Evolutionary conservation across 2,888 invertebrate genomes (phyloP).

Genomic region (Nemoura dubitans): DNA sequence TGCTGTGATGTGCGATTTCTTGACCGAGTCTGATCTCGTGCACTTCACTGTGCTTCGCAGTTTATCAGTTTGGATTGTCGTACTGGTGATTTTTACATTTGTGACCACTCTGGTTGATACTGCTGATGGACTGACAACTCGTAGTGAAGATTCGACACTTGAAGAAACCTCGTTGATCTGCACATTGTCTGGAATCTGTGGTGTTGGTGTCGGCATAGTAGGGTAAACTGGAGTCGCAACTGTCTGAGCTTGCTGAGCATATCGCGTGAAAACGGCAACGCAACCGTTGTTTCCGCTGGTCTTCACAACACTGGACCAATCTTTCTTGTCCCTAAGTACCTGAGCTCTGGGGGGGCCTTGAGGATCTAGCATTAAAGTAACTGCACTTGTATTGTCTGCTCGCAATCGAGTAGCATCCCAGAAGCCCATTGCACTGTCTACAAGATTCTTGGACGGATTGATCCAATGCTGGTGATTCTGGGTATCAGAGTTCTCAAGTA

Average conservation of each 20-base stretch:
- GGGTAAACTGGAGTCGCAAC: not conserved
- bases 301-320: conserved; percentile 16
- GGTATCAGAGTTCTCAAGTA: not conserved
- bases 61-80: not conserved
- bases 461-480: conserved; percentile 66
- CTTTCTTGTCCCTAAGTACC: conserved; percentile 34
- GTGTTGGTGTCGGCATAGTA: not conserved
- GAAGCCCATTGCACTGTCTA: conserved; percentile 80
- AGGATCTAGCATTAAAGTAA: conserved; percentile 90
- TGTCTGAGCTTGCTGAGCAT: conserved; percentile 14
- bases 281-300: conserved; percentile 40
- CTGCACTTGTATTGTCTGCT: conserved; percentile 96
- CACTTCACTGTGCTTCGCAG: not conserved
- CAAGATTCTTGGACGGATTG: conserved; percentile 91
- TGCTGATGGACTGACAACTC: not conserved
- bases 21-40: not conserved
- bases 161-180: conserved; percentile 23
- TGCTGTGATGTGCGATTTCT: not conserved
- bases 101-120: not conserved
- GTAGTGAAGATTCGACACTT: not conserved
- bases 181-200: not conserved
- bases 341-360: conserved; percentile 75
- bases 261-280: conserved; percentile 45
- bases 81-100: not conserved
- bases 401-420: conserved; percentile 89